Conservation (phyloP, 2,113 vertebrate genomes). For the Marmota monax region DNA sequence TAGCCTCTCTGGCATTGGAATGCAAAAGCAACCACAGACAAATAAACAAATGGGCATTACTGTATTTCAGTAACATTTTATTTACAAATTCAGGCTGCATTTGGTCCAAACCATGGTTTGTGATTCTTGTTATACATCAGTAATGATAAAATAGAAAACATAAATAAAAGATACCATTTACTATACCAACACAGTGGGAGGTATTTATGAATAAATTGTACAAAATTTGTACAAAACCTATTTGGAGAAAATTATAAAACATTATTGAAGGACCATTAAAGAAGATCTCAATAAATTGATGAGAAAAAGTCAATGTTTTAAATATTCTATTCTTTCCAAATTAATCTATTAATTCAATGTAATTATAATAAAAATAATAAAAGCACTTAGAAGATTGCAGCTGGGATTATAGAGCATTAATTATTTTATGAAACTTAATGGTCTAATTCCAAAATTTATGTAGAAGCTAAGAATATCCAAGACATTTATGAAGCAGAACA, state of each 20-base stretch:
- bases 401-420: neutral
- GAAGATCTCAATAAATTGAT: neutral
- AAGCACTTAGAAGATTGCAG: neutral
- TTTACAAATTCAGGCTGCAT: neutral
- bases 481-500: neutral
- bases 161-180: neutral
- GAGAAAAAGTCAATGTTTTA: constrained; percentile 8
- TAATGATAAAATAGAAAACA: constrained; percentile 1
- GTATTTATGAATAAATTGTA: neutral
- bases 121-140: neutral
- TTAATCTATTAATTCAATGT: neutral
- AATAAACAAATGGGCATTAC: neutral
- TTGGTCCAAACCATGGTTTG: neutral
- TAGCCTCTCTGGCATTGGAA: too few relatives aligned
- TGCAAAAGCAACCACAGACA: too few relatives aligned
- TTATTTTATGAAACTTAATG: neutral
- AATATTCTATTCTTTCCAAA: neutral
- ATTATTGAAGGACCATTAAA: neutral
- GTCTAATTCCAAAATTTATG: neutral
- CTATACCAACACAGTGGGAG: neutral
- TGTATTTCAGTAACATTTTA: neutral
- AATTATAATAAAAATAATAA: constrained; percentile 5
- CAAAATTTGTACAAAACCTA: neutral
- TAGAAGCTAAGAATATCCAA: neutral
- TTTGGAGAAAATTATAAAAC: neutral